Percentiles rank a stretch among this genome's conserved stretches.
Conservation (phyloP, 1,140 invertebrate genomes). For the Chrysopa pallens region DNA sequence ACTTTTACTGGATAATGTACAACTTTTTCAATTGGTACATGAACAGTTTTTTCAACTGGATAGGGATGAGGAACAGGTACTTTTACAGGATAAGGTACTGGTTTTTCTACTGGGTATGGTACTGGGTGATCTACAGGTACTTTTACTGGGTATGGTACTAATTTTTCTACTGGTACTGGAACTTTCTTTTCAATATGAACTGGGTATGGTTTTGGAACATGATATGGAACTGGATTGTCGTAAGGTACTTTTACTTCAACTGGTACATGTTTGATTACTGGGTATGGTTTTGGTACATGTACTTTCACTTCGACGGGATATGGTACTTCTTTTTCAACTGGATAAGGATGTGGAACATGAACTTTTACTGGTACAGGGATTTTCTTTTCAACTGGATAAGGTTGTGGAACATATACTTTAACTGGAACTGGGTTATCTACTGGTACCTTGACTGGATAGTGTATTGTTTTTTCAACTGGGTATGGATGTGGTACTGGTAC, state of each 20-base stretch:
- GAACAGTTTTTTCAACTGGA: conserved; percentile 24
- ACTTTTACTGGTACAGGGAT: conserved; percentile 43
- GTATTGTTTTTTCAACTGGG: conserved; percentile 52
- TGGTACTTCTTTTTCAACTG: conserved; percentile 29
- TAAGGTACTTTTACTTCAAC: conserved; percentile 10
- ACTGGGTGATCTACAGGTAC: conserved; percentile 25
- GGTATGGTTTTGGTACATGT: conserved; percentile 8
- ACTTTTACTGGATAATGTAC: conserved; percentile 16
- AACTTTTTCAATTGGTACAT: conserved; percentile 20
- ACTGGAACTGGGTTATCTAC: conserved; percentile 44
- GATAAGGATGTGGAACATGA: conserved; percentile 38
- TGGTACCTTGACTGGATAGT: conserved; percentile 49
- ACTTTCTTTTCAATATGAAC: conserved; percentile 25
- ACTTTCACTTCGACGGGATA: conserved; percentile 15
- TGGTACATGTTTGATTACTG: conserved; percentile 11
- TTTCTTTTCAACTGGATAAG: conserved; percentile 47
- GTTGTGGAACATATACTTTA: conserved; percentile 42
- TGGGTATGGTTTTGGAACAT: conserved; percentile 35
- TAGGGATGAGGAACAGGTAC: conserved; percentile 17
- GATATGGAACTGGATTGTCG: conserved; percentile 8
- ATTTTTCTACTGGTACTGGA: conserved; percentile 33
- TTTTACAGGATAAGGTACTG: conserved; percentile 28
- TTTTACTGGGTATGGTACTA: conserved; percentile 27
- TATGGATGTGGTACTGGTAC: conserved; percentile 47
- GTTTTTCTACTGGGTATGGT: conserved; percentile 29